These are phyloP conservation scores for Trichomalopsis sarcophagae DNA, from an alignment of 1,140 invertebrate genomes.

Conservation along the genomic window DNA sequence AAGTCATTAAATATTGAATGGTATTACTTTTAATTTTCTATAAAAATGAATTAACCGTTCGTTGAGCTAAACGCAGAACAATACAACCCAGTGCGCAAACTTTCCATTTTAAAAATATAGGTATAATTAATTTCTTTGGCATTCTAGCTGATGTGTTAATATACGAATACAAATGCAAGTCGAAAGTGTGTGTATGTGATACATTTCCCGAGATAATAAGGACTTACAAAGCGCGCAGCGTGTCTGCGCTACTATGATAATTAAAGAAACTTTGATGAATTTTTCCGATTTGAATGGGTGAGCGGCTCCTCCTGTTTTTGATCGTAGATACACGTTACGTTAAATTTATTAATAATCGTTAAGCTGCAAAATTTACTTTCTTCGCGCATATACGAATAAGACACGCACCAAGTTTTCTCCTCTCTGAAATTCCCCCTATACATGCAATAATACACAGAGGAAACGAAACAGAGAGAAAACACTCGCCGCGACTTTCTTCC, in stretches of 20 bases:
- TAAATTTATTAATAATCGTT: no score
- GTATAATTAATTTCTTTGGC: not conserved
- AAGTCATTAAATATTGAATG: no score
- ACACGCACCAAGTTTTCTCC: no score
- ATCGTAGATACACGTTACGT: no score
- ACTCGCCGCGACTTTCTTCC: not conserved
- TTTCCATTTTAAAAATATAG: constrained; percentile 14
- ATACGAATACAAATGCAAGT: not conserved
- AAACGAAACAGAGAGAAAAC: not conserved
- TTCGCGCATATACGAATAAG: no score
- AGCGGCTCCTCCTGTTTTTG: no score
- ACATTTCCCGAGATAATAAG: not conserved
- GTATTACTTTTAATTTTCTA: no score
- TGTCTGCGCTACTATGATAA: not conserved
- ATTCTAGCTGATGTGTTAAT: not conserved
- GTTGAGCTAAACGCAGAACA: not conserved
- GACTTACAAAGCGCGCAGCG: not conserved
- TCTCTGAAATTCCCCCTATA: no score
- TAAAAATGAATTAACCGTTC: not conserved
- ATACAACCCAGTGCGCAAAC: not conserved
- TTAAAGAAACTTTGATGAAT: not conserved
- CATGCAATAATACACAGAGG: not conserved
- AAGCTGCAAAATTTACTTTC: no score
- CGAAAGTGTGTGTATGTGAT: constrained; percentile 26
- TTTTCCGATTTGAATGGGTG: not conserved